A percentile compares a stretch with the other conserved stretches of the same genome.
These are phyloP conservation scores for Microplitis manilae DNA, from an alignment of 2,888 invertebrate genomes.

Conservation along the genomic window DNA sequence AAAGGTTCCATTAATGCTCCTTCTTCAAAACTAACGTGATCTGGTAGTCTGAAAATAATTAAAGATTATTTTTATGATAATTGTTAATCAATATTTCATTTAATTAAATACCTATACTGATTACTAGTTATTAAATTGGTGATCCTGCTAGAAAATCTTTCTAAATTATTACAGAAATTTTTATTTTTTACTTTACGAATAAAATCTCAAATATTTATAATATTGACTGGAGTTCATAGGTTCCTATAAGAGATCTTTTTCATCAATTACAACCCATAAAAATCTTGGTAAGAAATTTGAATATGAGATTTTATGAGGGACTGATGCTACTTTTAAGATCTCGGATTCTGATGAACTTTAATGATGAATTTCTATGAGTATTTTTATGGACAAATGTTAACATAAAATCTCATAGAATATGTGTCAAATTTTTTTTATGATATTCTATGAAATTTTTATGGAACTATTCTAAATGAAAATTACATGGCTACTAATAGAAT, in stretches of 20 bases:
- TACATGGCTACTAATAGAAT: no score
- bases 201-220: no score
- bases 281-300: not conserved
- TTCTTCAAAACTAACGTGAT: conserved; percentile 92
- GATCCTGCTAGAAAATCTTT: no score
- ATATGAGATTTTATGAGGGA: not conserved
- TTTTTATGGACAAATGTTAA: not conserved
- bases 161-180: no score
- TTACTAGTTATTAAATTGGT: no score
- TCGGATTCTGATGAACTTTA: not conserved
- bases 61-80: not conserved
- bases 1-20: conserved; percentile 95
- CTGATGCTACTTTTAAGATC: not conserved
- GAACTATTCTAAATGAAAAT: no score
- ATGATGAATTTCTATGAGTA: not conserved
- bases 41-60: conserved; percentile 81
- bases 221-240: no score
- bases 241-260: no score
- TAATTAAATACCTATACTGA: not conserved
- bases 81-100: conserved; percentile 5
- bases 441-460: not conserved
- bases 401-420: not conserved
- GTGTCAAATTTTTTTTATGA: not conserved
- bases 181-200: no score
- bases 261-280: no score